A percentile compares a stretch with the other conserved stretches of the same genome.
phyloP scores from a whole-genome alignment of 2,888 invertebrate genomes.

The Zootermopsis nevadensis region DNA sequence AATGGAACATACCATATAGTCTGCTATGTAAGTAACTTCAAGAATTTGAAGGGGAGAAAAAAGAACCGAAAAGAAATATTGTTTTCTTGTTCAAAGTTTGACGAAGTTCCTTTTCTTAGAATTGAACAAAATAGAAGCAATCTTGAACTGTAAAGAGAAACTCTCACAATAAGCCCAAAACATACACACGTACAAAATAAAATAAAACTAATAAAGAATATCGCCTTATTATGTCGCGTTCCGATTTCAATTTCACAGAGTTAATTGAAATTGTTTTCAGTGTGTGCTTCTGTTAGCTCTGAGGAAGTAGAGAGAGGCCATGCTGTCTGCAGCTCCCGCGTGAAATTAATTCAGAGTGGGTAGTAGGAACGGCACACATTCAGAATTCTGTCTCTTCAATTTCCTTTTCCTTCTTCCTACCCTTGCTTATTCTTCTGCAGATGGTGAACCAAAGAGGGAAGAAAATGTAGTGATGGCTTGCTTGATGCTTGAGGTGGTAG shows the following conservation, averaged over 20 bases:
- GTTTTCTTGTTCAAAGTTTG: background rate
- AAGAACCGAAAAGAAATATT: slow-evolving; percentile 14
- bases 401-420: slow-evolving; percentile 21
- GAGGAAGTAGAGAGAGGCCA: background rate
- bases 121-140: slow-evolving; percentile 12
- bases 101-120: background rate
- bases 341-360: slow-evolving; percentile 49
- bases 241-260: slow-evolving; percentile 44
- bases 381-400: slow-evolving; percentile 44
- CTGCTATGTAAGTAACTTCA: no score
- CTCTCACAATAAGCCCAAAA: background rate
- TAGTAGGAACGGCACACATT: slow-evolving; percentile 42
- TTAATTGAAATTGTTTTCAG: slow-evolving; percentile 49
- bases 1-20: no score
- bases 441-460: slow-evolving; percentile 30
- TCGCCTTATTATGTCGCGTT: slow-evolving; percentile 44
- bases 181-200: background rate
- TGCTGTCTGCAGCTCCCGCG: slow-evolving; percentile 3
- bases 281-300: slow-evolving; percentile 26
- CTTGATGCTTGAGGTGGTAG: background rate
- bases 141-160: background rate
- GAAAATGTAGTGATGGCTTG: slow-evolving; percentile 9
- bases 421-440: slow-evolving; percentile 41
- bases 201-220: slow-evolving; percentile 40
- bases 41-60: no score